phyloP scores from a whole-genome alignment of 2,888 invertebrate genomes.

The Limnephilus auricula region DNA sequence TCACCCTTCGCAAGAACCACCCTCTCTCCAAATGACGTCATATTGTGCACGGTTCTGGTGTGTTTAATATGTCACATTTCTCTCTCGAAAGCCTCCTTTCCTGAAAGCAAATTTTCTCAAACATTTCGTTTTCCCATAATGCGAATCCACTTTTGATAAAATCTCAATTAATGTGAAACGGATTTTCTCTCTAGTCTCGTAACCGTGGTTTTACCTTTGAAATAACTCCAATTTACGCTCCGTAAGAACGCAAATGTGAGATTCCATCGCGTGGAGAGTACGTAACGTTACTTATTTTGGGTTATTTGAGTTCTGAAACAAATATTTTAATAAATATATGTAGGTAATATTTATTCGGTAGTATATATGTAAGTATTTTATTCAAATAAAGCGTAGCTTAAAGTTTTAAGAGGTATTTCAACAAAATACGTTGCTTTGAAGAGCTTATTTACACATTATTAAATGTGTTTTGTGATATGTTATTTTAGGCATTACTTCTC shows the following conservation, averaged over 20 bases:
- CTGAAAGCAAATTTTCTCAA: constrained; percentile 46
- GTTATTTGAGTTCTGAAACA: constrained; percentile 20
- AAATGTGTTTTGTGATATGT: background rate
- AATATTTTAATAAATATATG: background rate
- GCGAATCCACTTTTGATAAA: constrained; percentile 45
- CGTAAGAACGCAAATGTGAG: background rate
- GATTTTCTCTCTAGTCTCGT: constrained; percentile 16
- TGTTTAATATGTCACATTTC: constrained; percentile 47
- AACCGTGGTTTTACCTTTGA: constrained; percentile 27
- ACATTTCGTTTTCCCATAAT: constrained; percentile 47
- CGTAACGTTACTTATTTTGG: constrained; percentile 27
- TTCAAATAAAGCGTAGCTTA: background rate
- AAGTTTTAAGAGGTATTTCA: background rate
- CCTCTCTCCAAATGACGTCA: constrained; percentile 29
- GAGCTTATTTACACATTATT: background rate
- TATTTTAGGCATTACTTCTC: background rate
- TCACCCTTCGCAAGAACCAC: background rate
- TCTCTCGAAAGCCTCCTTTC: constrained; percentile 25
- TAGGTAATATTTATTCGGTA: background rate
- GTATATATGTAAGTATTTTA: background rate
- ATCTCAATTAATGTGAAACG: constrained; percentile 50
- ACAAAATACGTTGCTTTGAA: background rate
- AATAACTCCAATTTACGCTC: constrained; percentile 19
- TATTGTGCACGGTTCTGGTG: constrained; percentile 32
- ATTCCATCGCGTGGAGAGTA: background rate